Evolutionary conservation across 2,888 invertebrate species (phyloP).

Genomic region (Ormyrus pomaceus): DNA sequence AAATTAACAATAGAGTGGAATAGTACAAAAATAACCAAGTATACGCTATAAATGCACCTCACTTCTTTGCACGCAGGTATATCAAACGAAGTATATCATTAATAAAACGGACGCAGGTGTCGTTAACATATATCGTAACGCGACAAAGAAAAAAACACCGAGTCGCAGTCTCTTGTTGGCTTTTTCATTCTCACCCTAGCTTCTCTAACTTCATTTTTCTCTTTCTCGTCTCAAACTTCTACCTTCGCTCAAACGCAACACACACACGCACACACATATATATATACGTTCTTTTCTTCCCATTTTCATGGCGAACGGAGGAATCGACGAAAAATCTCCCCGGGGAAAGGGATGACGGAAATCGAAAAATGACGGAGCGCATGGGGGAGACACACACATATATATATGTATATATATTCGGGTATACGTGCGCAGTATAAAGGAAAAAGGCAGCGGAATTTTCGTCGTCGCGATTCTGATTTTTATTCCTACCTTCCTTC

Average conservation of each 20-base stretch:
- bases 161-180: conserved; percentile 25
- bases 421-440: background rate
- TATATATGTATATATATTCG: background rate
- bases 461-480: background rate
- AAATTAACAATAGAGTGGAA: background rate
- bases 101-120: background rate
- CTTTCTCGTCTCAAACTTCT: background rate
- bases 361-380: conserved; percentile 22
- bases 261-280: too few relatives aligned
- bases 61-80: background rate
- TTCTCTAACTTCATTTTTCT: conserved; percentile 1
- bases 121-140: background rate
- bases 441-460: conserved; percentile 34
- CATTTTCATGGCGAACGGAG: background rate
- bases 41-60: background rate
- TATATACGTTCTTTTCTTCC: conserved; percentile 4
- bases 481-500: background rate
- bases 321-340: conserved; percentile 17
- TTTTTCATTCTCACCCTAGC: background rate
- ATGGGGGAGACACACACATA: background rate
- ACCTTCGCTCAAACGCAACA: background rate
- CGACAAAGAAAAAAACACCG: background rate
- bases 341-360: conserved; percentile 13
- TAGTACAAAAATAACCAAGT: background rate
- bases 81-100: background rate